These are phyloP conservation scores for Cephus pulcher DNA, from an alignment of 2,888 invertebrate species.

Conservation along the genomic window DNA sequence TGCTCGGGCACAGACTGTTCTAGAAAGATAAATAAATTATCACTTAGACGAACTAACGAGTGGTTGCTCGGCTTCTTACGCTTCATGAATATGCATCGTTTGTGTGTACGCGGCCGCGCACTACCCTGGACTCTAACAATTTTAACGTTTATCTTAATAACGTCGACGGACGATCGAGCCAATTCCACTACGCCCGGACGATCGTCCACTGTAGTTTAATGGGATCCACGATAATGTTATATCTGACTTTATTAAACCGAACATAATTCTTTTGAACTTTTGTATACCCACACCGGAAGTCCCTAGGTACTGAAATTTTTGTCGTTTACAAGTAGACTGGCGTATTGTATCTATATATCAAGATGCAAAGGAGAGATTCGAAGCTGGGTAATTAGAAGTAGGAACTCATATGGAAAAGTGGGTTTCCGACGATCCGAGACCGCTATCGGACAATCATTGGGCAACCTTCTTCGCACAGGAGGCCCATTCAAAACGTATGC, in stretches of 20 bases:
- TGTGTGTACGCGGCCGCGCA: constrained; percentile 8
- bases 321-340: background rate
- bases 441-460: constrained; percentile 63
- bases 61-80: constrained; percentile 50
- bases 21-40: constrained; percentile 60
- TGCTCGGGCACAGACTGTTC: constrained; percentile 43
- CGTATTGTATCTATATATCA: background rate
- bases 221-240: background rate
- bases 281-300: background rate
- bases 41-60: constrained; percentile 54
- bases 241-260: background rate
- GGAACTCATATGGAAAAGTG: constrained; percentile 55
- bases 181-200: background rate
- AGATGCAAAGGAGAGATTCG: background rate
- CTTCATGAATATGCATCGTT: constrained; percentile 53
- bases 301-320: background rate
- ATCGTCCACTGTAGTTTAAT: background rate
- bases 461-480: constrained; percentile 60
- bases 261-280: background rate
- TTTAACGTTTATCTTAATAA: constrained; percentile 2
- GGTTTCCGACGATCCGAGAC: constrained; percentile 60
- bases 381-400: constrained; percentile 38
- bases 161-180: constrained; percentile 10
- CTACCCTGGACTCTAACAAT: background rate
- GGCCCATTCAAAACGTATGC: constrained; percentile 53